Evolutionary conservation across 2,113 vertebrate species (phyloP).

Genomic region (Puma concolor): DNA sequence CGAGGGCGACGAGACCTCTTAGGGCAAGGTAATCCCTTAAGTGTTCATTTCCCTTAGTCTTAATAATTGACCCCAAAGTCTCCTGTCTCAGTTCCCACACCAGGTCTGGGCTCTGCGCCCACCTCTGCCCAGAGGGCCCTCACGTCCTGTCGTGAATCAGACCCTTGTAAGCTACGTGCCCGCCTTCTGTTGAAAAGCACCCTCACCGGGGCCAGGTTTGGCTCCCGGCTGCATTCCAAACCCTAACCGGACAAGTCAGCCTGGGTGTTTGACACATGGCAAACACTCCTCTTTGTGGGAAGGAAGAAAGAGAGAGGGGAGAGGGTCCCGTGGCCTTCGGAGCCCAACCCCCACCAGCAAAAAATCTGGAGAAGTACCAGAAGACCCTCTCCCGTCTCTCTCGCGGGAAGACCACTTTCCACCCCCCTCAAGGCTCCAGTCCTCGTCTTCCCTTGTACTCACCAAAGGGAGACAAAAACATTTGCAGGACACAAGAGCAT

Average conservation of each 20-base stretch:
- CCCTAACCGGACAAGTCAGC: no score
- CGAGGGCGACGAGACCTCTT: not conserved
- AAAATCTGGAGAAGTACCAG: not conserved
- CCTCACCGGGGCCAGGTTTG: rapidly evolving
- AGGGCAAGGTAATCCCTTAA: not conserved
- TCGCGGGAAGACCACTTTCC: not conserved
- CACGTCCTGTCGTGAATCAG: not conserved
- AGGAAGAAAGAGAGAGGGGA: not conserved
- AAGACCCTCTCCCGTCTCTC: not conserved
- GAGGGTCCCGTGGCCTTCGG: not conserved
- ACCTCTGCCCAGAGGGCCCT: not conserved
- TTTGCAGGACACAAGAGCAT: not conserved
- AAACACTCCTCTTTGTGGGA: not conserved
- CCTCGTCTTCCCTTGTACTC: not conserved
- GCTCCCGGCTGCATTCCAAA: not conserved
- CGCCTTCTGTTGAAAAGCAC: not conserved
- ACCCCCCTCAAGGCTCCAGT: not conserved
- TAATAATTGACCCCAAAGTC: not conserved
- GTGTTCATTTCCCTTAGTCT: not conserved
- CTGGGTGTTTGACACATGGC: not conserved
- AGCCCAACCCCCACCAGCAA: not conserved
- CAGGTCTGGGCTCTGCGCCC: not conserved
- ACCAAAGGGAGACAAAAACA: not conserved
- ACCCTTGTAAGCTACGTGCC: not conserved
- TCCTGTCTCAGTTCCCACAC: not conserved